Evolutionary conservation across 2,113 vertebrate genomes (phyloP), one percentile per base, ranked within the genome.

Genomic region (Gobio gobio): DNA sequence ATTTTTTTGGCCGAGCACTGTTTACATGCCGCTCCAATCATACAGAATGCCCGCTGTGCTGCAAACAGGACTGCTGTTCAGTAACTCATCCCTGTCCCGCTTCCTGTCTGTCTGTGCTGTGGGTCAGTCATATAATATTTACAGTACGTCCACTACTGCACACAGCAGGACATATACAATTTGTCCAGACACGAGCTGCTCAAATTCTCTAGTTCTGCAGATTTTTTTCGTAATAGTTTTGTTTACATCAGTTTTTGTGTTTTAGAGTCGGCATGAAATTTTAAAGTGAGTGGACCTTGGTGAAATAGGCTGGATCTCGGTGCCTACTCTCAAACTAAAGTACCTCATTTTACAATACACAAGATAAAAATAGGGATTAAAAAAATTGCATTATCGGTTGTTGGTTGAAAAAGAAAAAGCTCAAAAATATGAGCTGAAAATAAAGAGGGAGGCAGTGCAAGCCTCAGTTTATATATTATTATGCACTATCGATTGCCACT

Each of bases 21-120:
- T 70, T 88, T 84, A 85, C 54, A 36, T 73, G 40, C 8, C 6
- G 56, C 78, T 81, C 29, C 54, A 77, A 87, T 86, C 86, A 47
- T 58, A 85, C 83, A 51, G 49, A n/a, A 12, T 49, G 26, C 86
- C 78, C 26, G 26, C 77, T 72, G 36, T 45, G 54, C 26, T 68
- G 72, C 76, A 86, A 86, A 86, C 88, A 80, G 13, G 10, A 8
- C 24, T 16, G 47, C 22, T 77, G 85, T 78, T 77, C 72, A 72
- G 22, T 84, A 76, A 77, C 61, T 87, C 85, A 51, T 78, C n/a
- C 20, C 18, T 22, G 40, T 63, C 9, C 51, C 5, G 20, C 58
- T 80, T 58, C 5, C 36, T 49, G 24, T 84, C 47, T 51, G 47
- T 84, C 43, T 81, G n/a, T 49, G 51, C 68, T 70, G 75, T 47